Base-by-base conservation (phyloP, 2,888 invertebrate species). In the Polyploca ridens region DNA sequence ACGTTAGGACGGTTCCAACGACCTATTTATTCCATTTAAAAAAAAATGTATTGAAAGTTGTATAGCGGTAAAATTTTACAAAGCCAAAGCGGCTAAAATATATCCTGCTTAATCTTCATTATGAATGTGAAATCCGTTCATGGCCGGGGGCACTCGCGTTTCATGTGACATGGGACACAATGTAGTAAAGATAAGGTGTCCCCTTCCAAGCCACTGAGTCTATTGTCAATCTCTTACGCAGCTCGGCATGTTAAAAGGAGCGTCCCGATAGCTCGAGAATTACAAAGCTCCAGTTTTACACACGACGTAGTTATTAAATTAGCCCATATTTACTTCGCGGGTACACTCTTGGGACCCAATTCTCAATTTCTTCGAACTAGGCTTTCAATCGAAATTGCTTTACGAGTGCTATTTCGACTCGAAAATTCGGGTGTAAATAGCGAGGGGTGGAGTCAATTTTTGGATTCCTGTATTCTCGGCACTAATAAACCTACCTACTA, bases 191-290 rank as follows among this genome's bases (percentile, higher is more conserved):
- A 93, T 93, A 93, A 93, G 90, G 90, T 89, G 82, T 82, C 81
- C 90, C 88, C 85, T 93, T 93, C 92, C 93, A 78, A 90, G 85
- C 89, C 92, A 93, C 86, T 92, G 90, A 73, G 66, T 86, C 91
- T 83, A 91, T 93, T 93, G 93, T 93, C 88, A 87, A 89, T 90
- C 90, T 90, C 89, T 87, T 89, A 90, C 88, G 88, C 88, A 89
- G 87, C 84, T 82, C 83, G 81, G 85, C 83, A 82, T 84, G 86
- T 85, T 88, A 87, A 90, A 87, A 88, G 88, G 86, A 86, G 77
- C 82, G 75, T 72, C 71, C 82, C 74, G 77, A 81, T 80, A 81
- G 79, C 79, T 71, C 66, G 75, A 68, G 74, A 78, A 73, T 81
- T 81, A 79, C 78, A 82, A 82, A 81, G 75, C 74, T 79, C 72